Evolutionary conservation across 2,113 vertebrate species (phyloP).

Genomic region (Parotia lawesii): DNA sequence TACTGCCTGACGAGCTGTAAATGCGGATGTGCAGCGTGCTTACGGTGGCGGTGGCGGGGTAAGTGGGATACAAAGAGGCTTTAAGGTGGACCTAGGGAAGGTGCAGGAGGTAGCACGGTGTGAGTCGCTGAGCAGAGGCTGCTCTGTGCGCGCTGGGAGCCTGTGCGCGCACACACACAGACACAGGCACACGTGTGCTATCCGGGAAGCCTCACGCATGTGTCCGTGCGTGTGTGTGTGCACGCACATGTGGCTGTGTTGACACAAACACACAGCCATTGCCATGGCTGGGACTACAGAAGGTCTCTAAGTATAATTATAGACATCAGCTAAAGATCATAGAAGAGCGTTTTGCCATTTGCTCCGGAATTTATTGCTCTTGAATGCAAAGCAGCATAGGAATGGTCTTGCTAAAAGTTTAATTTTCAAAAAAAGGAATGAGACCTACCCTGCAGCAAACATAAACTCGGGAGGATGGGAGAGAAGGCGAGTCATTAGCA

Average conservation of each 20-base stretch:
- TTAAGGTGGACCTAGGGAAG: background rate
- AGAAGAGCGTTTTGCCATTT: slow-evolving; percentile 22
- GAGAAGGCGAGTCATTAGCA: background rate
- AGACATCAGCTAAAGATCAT: slow-evolving; percentile 30
- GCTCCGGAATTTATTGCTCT: slow-evolving; percentile 36
- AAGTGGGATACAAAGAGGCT: background rate
- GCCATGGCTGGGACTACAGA: background rate
- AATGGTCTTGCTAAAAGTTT: background rate
- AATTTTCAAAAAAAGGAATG: background rate
- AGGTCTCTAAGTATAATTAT: background rate
- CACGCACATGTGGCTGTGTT: background rate
- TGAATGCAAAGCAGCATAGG: background rate
- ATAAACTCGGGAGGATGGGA: background rate
- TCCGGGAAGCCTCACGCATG: background rate
- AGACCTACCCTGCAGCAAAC: background rate
- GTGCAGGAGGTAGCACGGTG: background rate
- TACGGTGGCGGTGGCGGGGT: background rate
- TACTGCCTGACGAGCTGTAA: background rate
- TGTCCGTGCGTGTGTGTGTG: background rate
- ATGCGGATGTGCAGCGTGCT: background rate
- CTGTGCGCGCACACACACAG: background rate
- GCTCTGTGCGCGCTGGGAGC: background rate
- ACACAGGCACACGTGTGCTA: background rate
- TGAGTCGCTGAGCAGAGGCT: background rate
- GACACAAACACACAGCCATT: background rate